Evolutionary conservation across 2,888 invertebrate genomes (phyloP).

Genomic region (Caradrina kadenii): DNA sequence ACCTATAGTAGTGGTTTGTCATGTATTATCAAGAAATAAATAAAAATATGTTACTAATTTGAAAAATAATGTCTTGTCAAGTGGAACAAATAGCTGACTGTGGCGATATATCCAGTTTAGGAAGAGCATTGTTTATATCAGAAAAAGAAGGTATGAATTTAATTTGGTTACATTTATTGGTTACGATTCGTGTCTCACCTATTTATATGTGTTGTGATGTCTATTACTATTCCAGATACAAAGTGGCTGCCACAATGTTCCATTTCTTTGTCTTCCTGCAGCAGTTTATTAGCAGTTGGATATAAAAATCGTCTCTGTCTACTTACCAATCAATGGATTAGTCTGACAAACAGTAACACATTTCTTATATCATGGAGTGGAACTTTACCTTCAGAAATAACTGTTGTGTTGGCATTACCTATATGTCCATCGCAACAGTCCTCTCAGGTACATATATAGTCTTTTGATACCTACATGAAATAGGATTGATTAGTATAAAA

Average conservation of each 20-base stretch:
- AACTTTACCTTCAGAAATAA: constrained; percentile 82
- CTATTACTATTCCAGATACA: constrained; percentile 75
- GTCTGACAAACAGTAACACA: constrained; percentile 82
- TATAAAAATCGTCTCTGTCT: constrained; percentile 83
- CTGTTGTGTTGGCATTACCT: constrained; percentile 79
- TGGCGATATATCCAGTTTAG: constrained; percentile 90
- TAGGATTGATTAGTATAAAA: too few species aligned
- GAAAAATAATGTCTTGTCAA: constrained; percentile 85
- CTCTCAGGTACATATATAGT: constrained; percentile 84
- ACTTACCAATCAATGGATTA: constrained; percentile 87
- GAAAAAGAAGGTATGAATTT: constrained; percentile 83
- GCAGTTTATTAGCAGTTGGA: constrained; percentile 83
- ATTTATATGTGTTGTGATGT: background rate
- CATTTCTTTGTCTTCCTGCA: constrained; percentile 85
- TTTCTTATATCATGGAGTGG: constrained; percentile 88
- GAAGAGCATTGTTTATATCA: constrained; percentile 90
- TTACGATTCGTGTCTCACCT: background rate
- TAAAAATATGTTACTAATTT: background rate
- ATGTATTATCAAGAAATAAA: too few species aligned
- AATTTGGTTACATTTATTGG: background rate
- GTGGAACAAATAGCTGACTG: constrained; percentile 92
- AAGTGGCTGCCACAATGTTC: constrained; percentile 86
- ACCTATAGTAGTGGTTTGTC: too few species aligned
- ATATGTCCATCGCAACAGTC: constrained; percentile 86
- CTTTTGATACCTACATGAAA: too few species aligned